Percentiles rank a stretch among this genome's conserved stretches.
These are phyloP conservation scores for Eclectus roratus DNA, from an alignment of 2,113 vertebrate genomes.

Conservation along the genomic window DNA sequence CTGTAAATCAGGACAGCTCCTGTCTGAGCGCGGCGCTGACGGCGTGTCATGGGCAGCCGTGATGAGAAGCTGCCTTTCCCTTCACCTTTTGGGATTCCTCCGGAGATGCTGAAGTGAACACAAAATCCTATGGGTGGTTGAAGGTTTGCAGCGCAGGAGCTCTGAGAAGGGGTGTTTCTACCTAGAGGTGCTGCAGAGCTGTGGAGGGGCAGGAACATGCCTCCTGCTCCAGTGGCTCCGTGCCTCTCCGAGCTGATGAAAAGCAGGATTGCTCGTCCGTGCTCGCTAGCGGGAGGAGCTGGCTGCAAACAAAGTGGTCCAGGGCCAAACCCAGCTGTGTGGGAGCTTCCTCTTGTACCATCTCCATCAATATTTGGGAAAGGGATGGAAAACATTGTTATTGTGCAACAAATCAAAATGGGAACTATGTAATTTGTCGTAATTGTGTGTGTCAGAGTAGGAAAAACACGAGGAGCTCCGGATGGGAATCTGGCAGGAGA, in stretches of 20 bases:
- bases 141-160: not conserved
- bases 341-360: not conserved
- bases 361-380: constrained; percentile 51
- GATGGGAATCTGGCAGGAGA: constrained; percentile 36
- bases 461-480: not conserved
- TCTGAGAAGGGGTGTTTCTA: not conserved
- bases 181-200: not conserved
- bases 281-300: not conserved
- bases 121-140: not conserved
- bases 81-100: not conserved
- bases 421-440: constrained; percentile 59
- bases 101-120: rapidly evolving
- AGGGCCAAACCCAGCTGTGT: constrained; percentile 11
- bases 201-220: not conserved
- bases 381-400: constrained; percentile 15
- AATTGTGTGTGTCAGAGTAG: not conserved
- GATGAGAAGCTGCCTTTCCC: constrained; percentile 27
- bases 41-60: not conserved
- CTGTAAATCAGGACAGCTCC: constrained; percentile 47
- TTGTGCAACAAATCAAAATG: constrained; percentile 31
- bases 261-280: not conserved
- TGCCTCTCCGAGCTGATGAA: not conserved
- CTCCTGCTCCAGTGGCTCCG: not conserved
- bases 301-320: constrained; percentile 11
- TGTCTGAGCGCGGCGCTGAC: not conserved